Conservation (phyloP, 1,140 invertebrate species). For the Venustaconcha ellipsiformis region DNA sequence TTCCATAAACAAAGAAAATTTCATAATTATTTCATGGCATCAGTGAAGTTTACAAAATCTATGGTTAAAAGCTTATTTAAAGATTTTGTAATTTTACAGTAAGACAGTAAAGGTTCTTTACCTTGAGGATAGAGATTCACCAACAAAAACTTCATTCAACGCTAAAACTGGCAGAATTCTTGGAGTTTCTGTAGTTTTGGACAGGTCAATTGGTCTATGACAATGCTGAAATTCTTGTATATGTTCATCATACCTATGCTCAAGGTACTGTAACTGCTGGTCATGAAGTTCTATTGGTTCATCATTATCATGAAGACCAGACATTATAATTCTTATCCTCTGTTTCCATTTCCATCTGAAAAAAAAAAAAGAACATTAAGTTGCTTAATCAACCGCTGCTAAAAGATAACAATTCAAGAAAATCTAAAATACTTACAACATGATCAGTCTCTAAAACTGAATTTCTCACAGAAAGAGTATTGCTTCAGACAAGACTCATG, state of each 20-base stretch:
- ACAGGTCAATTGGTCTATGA: conserved; percentile 21
- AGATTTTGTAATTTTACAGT: too few species aligned
- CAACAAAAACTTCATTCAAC: conserved; percentile 95
- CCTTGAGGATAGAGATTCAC: conserved; percentile 91
- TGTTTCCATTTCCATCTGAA: conserved; percentile 84
- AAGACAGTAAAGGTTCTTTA: conserved; percentile 29
- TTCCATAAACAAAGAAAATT: too few species aligned
- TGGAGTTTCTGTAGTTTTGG: conserved; percentile 24
- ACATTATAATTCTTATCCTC: conserved; percentile 87
- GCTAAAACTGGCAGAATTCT: conserved; percentile 80
- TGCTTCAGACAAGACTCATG: neutral
- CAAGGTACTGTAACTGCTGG: conserved; percentile 73
- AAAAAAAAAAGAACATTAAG: conserved; percentile 5
- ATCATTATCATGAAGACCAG: conserved; percentile 75
- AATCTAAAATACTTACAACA: neutral
- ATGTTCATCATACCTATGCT: conserved; percentile 73
- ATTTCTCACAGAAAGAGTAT: neutral
- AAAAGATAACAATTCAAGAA: neutral
- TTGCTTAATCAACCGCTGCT: neutral
- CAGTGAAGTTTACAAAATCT: too few species aligned
- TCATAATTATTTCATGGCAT: too few species aligned
- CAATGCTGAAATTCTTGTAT: conserved; percentile 68
- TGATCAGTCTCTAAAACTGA: neutral
- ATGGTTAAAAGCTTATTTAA: too few species aligned
- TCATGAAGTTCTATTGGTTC: conserved; percentile 78